Evolutionary conservation across 2,113 vertebrate genomes (phyloP).

Genomic region (Oenanthe oenanthe): DNA sequence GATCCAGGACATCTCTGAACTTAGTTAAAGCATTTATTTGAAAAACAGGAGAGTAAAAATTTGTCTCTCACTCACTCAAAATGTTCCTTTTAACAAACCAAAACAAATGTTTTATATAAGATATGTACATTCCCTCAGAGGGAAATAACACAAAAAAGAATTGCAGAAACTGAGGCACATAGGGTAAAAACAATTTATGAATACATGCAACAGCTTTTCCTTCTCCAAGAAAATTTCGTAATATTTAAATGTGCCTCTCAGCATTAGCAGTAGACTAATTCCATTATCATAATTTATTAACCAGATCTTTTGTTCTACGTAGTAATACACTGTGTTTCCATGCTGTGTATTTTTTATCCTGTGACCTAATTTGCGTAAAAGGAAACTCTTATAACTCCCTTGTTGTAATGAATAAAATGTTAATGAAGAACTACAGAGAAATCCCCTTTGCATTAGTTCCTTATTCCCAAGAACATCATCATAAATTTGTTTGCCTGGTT

Average conservation of each 20-base stretch:
- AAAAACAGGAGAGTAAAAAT: neutral
- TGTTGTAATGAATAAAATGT: constrained; percentile 83
- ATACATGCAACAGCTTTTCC: constrained; percentile 45
- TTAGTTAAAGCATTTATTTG: neutral
- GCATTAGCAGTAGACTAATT: constrained; percentile 70
- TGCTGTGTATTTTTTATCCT: constrained; percentile 78
- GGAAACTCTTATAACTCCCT: constrained; percentile 83
- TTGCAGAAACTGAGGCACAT: constrained; percentile 29
- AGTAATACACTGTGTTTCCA: constrained; percentile 77
- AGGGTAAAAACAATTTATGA: constrained; percentile 49
- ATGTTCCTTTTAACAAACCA: constrained; percentile 12
- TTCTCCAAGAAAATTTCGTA: constrained; percentile 64
- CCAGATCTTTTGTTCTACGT: constrained; percentile 79
- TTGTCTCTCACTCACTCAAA: neutral
- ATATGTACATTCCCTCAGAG: constrained; percentile 20
- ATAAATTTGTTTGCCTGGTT: constrained; percentile 82
- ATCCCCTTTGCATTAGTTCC: constrained; percentile 79
- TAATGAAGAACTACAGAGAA: constrained; percentile 83
- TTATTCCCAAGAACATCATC: constrained; percentile 83
- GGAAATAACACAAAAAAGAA: constrained; percentile 20
- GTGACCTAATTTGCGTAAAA: constrained; percentile 84
- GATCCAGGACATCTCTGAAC: neutral
- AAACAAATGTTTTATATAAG: constrained; percentile 52
- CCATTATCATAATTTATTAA: constrained; percentile 86
- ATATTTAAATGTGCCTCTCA: constrained; percentile 76